Evolutionary conservation across 2,113 vertebrate species (phyloP), one percentile per base, ranked within the genome.

Genomic region (Psettodes erumei): DNA sequence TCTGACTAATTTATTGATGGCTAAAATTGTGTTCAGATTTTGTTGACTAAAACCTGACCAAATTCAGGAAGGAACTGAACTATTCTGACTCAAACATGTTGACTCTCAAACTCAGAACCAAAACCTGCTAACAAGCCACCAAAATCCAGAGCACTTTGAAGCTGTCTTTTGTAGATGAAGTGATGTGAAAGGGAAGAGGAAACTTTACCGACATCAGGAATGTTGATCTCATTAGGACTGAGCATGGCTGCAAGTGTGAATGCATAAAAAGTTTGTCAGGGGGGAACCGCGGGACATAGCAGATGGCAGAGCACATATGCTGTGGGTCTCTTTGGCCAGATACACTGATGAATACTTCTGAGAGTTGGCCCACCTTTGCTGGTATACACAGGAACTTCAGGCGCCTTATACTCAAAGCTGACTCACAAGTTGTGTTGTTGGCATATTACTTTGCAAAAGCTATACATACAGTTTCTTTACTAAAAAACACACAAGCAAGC

Each of bases 291-390:
- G 87, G 85, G 86, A 91, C 67, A 55, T 27, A 77, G 72, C 89
- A 93, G 92, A 93, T 93, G 90, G 89, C 71, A 72, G 70, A 76
- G 86, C 79, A 75, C 91, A 92, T 88, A 89, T 92, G 89, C 65
- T 84, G 72, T 32, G 55, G 51, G 67, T 88, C 81, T 89, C 74
- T 83, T 74, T 85, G 89, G 83, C 85, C 87, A 88, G 87, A 82
- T 90, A 81, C 86, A 62, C 83, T 77, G 84, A 87, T 88, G 89
- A 93, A 87, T 86, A 82, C 91, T 86, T 86, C 78, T 77, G 85
- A 88, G 90, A 88, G 78, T 84, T 89, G 82, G 72, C 86, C 91
- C 83, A 86, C 75, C 90, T 90, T 85, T 73, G 68, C 80, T 84
- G 70, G 13, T 75, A 33, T 66, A 38, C 27, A 19, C 45, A 42